Evolutionary conservation across 2,888 invertebrate species (phyloP).

Genomic region (Teleogryllus oceanicus): DNA sequence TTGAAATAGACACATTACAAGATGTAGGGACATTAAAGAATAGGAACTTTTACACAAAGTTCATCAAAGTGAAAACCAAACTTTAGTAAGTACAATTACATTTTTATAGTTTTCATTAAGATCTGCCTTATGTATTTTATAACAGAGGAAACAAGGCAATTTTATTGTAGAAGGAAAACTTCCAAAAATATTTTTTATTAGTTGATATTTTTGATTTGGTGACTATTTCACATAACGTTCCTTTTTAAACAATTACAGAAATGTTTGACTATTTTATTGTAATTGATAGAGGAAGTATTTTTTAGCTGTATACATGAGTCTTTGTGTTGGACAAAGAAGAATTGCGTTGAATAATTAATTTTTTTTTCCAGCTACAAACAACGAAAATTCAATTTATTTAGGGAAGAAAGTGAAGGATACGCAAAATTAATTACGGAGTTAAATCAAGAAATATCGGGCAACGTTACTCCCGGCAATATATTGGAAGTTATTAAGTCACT

Average conservation of each 20-base stretch:
- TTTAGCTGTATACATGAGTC: too few species aligned
- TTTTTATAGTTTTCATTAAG: not conserved
- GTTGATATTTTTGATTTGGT: constrained; percentile 25
- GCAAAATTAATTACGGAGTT: constrained; percentile 93
- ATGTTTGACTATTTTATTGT: too few species aligned
- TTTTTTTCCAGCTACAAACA: constrained; percentile 86
- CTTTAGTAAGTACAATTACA: constrained; percentile 74
- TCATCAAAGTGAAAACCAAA: constrained; percentile 96
- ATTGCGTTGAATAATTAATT: not conserved
- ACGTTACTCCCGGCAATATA: constrained; percentile 63
- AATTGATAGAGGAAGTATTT: too few species aligned
- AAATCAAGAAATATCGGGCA: constrained; percentile 70
- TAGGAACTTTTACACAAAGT: constrained; percentile 87
- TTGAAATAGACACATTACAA: constrained; percentile 90
- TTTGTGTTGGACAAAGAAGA: too few species aligned
- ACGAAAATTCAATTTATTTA: constrained; percentile 95
- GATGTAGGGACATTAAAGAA: constrained; percentile 87
- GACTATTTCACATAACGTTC: not conserved
- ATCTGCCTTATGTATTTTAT: not conserved
- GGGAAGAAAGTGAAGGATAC: constrained; percentile 99
- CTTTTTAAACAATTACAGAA: too few species aligned
- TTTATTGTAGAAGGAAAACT: too few species aligned
- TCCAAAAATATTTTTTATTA: constrained; percentile 5
- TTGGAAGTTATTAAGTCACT: constrained; percentile 89
- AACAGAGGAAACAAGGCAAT: not conserved